Evolutionary conservation across 2,113 vertebrate species (phyloP), one percentile per base, ranked within the genome.

Genomic region (Ceuthmochares aereus): DNA sequence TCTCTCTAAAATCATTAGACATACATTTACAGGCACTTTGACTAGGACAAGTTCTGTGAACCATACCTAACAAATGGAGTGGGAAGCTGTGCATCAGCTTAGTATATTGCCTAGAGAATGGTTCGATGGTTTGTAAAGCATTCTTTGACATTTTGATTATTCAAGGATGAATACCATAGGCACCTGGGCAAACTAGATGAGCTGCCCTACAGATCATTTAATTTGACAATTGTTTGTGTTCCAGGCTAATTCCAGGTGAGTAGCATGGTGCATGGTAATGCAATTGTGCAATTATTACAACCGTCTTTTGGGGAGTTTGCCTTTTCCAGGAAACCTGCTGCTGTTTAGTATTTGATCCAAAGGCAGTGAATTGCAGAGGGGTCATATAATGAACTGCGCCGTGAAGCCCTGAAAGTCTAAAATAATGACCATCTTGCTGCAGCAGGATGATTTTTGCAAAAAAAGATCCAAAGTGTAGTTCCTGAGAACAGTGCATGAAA

Each of bases 151-250:
- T 94, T 93, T 73, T 66, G 56, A 36, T 92, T 92, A 67, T 72
- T 93, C 70, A 66, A 29, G 74, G 66, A 78, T 87, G 77, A 94
- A 75, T 89, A 66, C 16, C 0, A 0, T 14, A 76, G 25, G 27
- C 58, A 89, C 83, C 56, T 70, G 73, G 49, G 55, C 45, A 88
- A 93, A 82, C n/a, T 72, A 26, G 30, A 81, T 84, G 34, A 91
- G 74, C 37, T 60, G 52, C 36, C 77, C 49, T 58, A 78, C n/a
- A 62, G 73, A 93, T 94, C 5, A 94, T 87, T 95, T 91, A 1
- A n/a, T 89, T 72, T 96, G 83, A 89, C 80, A 95, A 40, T 47
- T 55, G 29, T 70, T 92, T 84, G 49, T 84, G 56, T 95, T 96
- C 32, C 80, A 56, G 34, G 30, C 29, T 78, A 74, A 72, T 72